These are phyloP conservation scores for Antedon mediterranea DNA, from an alignment of 53 echinoderm and acorn worm genomes.

Conservation along the genomic window DNA sequence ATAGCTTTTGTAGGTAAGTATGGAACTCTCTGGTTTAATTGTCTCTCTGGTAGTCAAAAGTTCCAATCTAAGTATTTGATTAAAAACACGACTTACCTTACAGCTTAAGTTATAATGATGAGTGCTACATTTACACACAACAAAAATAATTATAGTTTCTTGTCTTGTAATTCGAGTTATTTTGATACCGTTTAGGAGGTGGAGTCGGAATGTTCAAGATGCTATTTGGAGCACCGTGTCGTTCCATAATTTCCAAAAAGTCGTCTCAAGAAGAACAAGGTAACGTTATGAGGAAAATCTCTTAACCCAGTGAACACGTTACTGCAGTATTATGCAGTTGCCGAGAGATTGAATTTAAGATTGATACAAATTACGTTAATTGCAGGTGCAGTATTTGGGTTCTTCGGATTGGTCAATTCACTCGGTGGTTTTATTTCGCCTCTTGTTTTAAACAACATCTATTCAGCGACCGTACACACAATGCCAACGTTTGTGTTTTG, in stretches of 20 bases:
- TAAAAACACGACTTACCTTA: no score
- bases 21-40: no score
- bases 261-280: neutral
- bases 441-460: constrained; percentile 28
- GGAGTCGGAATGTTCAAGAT: neutral
- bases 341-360: no score
- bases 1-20: neutral
- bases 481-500: constrained; percentile 28
- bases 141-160: no score
- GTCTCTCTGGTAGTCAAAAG: no score
- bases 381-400: constrained; percentile 36
- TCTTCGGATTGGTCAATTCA: constrained; percentile 22
- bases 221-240: neutral
- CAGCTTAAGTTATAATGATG: no score
- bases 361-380: no score
- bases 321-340: no score
- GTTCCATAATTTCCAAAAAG: neutral
- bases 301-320: no score
- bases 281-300: neutral
- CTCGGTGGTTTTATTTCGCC: constrained; percentile 17
- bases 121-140: no score
- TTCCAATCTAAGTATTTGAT: no score
- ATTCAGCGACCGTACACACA: constrained; percentile 23
- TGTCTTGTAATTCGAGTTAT: neutral
- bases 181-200: neutral